Base-by-base conservation (phyloP, 2,888 invertebrate genomes). In the Ichneumoninae sp. region DNA sequence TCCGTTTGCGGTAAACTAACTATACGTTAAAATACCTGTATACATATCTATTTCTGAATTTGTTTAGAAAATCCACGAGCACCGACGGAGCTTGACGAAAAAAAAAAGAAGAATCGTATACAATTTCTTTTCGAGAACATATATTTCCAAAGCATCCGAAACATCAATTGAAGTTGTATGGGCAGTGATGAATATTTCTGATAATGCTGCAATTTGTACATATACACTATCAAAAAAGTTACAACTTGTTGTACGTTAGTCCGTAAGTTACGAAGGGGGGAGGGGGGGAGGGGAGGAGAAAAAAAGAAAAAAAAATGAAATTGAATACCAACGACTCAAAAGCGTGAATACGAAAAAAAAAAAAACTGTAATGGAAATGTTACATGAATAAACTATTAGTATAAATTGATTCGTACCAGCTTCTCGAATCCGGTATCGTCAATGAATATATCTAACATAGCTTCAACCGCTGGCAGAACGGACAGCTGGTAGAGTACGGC, bases 351-450 rank as follows among this genome's bases (percentile, higher is more conserved):
- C 73, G 57, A 65, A 22, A 50, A 52, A 66, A 54, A 63, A 60
- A 75, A 66, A 83, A 76, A 85, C 68, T 85, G 85, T 83, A 85
- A 84, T 84, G 81, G 71, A 86, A 86, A 84, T 81, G 86, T 87
- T 83, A 80, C 69, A 85, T 60, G 84, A 87, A 87, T 87, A 87
- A 87, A 85, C 57, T 71, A 86, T 81, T 81, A 80, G 82, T 76
- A 83, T 57, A 74, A 84, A 44, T 81, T 79, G 60, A 78, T 83
- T 79, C 52, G 69, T 74, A 66, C 19, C 26, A 63, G 47, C 19
- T 54, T 16, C 3, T 52, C 77, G 13, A 50, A n/a, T 16, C 10
- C 30, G 36, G 13, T 36, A 16, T 50, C 52, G 33, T 70, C 30
- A 33, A 22, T 54, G 52, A 4, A 4, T 33, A n/a, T 63, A 33